phyloP scores from a whole-genome alignment of 2,797 vertebrate genomes.

The Neosalanx taihuensis region DNA sequence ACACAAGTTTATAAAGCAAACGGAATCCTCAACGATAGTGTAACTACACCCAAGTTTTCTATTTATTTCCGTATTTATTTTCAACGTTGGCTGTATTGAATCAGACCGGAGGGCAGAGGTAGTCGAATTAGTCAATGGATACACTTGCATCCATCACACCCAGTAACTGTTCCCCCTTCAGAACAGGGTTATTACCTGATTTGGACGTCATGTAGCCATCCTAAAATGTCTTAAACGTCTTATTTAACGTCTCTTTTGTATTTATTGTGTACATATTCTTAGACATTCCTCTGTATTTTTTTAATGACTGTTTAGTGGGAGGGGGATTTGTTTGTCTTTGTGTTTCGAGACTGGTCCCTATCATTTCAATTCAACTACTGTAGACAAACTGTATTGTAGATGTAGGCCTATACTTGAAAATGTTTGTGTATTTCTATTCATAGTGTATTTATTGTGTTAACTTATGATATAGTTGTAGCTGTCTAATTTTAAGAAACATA shows the following conservation, averaged over 20 bases:
- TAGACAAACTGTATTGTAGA: constrained; percentile 38
- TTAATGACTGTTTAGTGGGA: neutral
- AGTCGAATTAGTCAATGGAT: constrained; percentile 49
- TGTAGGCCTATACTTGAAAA: constrained; percentile 43
- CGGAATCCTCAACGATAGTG: constrained; percentile 56
- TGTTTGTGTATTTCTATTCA: constrained; percentile 49
- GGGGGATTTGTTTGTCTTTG: constrained; percentile 15
- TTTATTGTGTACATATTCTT: constrained; percentile 57
- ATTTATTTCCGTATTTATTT: constrained; percentile 24
- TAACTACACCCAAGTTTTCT: constrained; percentile 49
- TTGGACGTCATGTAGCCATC: constrained; percentile 57
- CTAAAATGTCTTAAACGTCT: constrained; percentile 63
- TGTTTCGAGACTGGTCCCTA: constrained; percentile 13
- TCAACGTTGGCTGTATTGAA: constrained; percentile 9
- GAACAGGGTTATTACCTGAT: constrained; percentile 35
- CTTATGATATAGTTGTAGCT: constrained; percentile 25
- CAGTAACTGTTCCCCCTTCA: constrained; percentile 54
- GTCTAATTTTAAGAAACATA: constrained; percentile 15
- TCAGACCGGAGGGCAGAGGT: constrained; percentile 31
- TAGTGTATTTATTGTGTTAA: constrained; percentile 57
- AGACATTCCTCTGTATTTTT: constrained; percentile 7
- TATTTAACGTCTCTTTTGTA: constrained; percentile 66
- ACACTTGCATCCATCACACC: constrained; percentile 41
- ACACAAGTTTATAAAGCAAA: constrained; percentile 46
- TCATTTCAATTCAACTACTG: constrained; percentile 50